These are phyloP conservation scores for Chromoteleia sp. DNA, from an alignment of 2,888 invertebrate species.

Conservation along the genomic window DNA sequence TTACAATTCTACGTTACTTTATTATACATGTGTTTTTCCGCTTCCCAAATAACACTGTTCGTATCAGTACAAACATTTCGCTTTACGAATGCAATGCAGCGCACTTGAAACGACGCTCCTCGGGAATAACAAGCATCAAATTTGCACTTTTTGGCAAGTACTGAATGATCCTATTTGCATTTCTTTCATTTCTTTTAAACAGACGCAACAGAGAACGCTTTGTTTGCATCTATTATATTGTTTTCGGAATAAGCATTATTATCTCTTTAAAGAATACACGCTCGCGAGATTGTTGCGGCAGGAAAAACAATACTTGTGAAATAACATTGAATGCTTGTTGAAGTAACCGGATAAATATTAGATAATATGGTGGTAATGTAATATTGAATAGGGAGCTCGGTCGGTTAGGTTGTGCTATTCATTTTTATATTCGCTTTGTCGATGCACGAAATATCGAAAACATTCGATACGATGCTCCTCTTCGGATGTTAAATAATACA, in stretches of 20 bases:
- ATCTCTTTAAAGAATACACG: constrained; percentile 20
- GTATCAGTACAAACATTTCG: constrained; percentile 2
- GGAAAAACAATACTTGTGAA: constrained; percentile 44
- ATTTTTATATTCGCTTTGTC: constrained; percentile 5
- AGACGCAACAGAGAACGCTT: constrained; percentile 32
- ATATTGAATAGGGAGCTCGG: constrained; percentile 12
- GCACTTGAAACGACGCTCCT: not conserved
- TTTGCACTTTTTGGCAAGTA: constrained; percentile 47
- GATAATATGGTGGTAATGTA: constrained; percentile 43
- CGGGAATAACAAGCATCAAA: constrained; percentile 37
- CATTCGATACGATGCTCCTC: constrained; percentile 24
- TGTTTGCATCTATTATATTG: constrained; percentile 42
- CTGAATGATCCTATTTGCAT: constrained; percentile 43
- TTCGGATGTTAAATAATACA: constrained; percentile 8
- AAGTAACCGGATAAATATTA: constrained; percentile 47
- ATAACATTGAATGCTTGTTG: constrained; percentile 39
- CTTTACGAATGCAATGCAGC: constrained; percentile 20
- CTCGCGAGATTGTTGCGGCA: constrained; percentile 30
- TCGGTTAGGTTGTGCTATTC: constrained; percentile 14
- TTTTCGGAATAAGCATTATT: constrained; percentile 41
- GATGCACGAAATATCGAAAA: constrained; percentile 31
- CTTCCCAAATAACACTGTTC: not conserved
- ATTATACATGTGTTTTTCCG: not conserved
- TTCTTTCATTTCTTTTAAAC: constrained; percentile 31
- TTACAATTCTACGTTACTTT: too few species aligned